Percentiles rank a stretch among this genome's conserved stretches.
phyloP scores from a whole-genome alignment of 2,113 vertebrate genomes.

The Cololabis saira region DNA sequence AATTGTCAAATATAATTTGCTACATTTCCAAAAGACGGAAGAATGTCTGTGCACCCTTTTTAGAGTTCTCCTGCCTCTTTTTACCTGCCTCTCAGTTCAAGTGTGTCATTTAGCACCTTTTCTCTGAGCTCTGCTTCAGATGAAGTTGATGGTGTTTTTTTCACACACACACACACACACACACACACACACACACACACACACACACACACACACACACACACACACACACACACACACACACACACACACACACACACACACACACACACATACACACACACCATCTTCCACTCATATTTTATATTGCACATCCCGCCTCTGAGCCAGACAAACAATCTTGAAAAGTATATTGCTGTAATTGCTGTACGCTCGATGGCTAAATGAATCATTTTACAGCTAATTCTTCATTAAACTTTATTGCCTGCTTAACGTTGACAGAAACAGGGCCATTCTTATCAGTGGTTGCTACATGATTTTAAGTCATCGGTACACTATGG shows the following conservation, averaged over 20 bases:
- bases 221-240: no score
- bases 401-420: conserved; percentile 72
- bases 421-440: conserved; percentile 53
- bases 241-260: no score
- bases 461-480: conserved; percentile 59
- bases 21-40: neutral
- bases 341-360: conserved; percentile 34
- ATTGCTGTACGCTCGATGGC: conserved; percentile 48
- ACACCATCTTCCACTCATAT: neutral
- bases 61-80: neutral
- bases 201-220: no score
- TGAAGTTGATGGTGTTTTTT: conserved; percentile 22
- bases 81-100: neutral
- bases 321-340: conserved; percentile 19
- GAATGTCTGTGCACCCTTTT: neutral
- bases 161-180: conserved; percentile 46
- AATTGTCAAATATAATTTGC: neutral
- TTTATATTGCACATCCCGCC: conserved; percentile 16
- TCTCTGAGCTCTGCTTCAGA: conserved; percentile 4
- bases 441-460: conserved; percentile 62
- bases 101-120: neutral
- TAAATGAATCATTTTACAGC: conserved; percentile 65
- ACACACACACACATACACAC: no score
- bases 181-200: no score
- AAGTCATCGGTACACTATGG: conserved; percentile 58